Conservation (phyloP, 2,888 invertebrate species). For the Penaeus monodon region DNA sequence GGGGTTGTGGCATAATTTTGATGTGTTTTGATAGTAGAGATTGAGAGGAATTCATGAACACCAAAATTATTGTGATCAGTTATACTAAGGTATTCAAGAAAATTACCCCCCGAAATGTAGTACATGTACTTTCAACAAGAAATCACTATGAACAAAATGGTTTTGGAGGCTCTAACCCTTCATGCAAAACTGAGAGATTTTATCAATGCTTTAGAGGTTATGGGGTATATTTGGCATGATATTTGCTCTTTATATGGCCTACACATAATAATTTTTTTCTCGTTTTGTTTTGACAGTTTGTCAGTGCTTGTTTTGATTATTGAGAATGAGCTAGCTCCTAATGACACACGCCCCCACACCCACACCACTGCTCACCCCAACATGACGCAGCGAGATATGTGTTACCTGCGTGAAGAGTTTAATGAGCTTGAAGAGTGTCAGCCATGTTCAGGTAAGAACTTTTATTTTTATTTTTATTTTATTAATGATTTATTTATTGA, state of each 20-base stretch:
- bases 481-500: no score
- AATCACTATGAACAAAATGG: no score
- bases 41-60: no score
- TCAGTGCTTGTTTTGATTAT: conserved; percentile 55
- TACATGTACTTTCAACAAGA: no score
- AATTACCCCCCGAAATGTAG: neutral
- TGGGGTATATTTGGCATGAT: no score
- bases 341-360: conserved; percentile 50
- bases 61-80: no score
- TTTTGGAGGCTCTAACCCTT: no score
- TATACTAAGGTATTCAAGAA: neutral
- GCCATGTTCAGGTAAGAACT: conserved; percentile 52
- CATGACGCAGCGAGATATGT: conserved; percentile 34
- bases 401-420: conserved; percentile 48
- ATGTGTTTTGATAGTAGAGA: no score
- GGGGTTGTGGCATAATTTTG: no score
- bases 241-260: no score
- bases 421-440: conserved; percentile 55
- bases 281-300: conserved; percentile 16
- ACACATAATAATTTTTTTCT: neutral
- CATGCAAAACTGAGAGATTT: no score
- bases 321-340: conserved; percentile 51
- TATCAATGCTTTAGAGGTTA: no score
- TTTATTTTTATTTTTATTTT: neutral
- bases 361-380: conserved; percentile 45